Base-by-base conservation (phyloP, 2,888 invertebrate genomes). In the Oxycera nigricornis region DNA sequence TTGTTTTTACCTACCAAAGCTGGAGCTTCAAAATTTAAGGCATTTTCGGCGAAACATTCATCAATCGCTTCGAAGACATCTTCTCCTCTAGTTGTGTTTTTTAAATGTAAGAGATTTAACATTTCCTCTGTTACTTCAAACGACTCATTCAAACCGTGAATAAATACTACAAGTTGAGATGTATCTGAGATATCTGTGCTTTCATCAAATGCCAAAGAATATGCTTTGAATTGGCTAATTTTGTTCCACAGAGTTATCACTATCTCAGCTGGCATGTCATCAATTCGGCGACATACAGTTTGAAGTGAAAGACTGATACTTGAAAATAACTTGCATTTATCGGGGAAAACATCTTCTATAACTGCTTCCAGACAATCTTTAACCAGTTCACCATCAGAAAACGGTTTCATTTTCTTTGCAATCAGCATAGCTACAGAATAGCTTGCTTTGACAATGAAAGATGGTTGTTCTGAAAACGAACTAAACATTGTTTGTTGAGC, bases 141-240 rank as follows among this genome's bases (percentile, higher is more conserved):
- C 55, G 73, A 67, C 35, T 61, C 70, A 52, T 73, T 67, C 2
- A 68, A 35, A 67, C 68, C 68, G 50, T 68, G 59, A 75, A 74
- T 1, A 22, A 72, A 62, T 20, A 70, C 61, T 26, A 26, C 67
- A 68, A 73, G 67, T 20, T 75, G 73, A 46, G 73, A 14, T 65
- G 72, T 30, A 57, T 73, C 75, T 50, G 65, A 75, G 28, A 75
- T 72, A 31, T 75, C 65, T 72, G 75, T 75, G 24, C 65, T 75
- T 75, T 73, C 73, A n/a, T 73, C 73, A 41, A 74, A 74, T 1
- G 73, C 73, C 20, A 62, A 30, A 24, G 59, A 59, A 70, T 61
- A 73, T 14, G 31, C 52, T 73, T 73, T 52, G 39, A 72, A 72
- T 17, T 72, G 28, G 50, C 35, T 24, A 35, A 72, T 57, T 52